phyloP scores from a whole-genome alignment of 2,113 vertebrate species.

The Pteropus alecto region DNA sequence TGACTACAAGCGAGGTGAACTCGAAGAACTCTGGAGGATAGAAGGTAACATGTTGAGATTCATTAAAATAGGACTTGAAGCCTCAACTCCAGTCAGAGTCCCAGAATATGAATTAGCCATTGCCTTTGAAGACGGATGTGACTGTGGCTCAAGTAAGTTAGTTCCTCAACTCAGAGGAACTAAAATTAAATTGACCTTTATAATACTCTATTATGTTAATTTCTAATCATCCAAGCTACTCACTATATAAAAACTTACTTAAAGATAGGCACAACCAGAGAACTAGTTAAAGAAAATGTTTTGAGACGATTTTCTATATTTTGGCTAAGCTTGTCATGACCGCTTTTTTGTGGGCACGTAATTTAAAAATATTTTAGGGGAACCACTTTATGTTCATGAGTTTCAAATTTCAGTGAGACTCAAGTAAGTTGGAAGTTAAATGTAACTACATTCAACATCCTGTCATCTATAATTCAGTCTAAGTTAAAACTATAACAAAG shows the following conservation, averaged over 20 bases:
- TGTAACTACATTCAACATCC: constrained; percentile 24
- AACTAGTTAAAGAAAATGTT: constrained; percentile 59
- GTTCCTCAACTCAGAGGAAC: constrained; percentile 66
- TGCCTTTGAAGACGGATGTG: constrained; percentile 65
- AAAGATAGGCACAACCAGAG: constrained; percentile 16
- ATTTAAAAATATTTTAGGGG: not conserved
- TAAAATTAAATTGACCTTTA: constrained; percentile 40
- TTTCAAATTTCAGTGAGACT: constrained; percentile 55
- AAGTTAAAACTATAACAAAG: not conserved
- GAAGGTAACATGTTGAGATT: constrained; percentile 28
- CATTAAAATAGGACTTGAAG: constrained; percentile 54
- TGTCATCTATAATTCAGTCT: constrained; percentile 46
- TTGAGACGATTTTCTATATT: constrained; percentile 50
- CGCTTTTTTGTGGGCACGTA: not conserved
- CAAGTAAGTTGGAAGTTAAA: constrained; percentile 60
- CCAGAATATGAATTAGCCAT: constrained; percentile 9
- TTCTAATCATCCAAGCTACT: constrained; percentile 32
- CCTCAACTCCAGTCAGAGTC: constrained; percentile 64
- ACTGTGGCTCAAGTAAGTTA: constrained; percentile 42
- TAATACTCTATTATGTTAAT: constrained; percentile 57
- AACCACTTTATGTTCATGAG: not conserved
- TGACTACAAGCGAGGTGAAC: not conserved
- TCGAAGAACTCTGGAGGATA: constrained; percentile 3
- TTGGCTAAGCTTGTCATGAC: constrained; percentile 55
- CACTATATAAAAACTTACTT: constrained; percentile 36